These are phyloP conservation scores for Pegoplata infirma DNA, from an alignment of 2,888 invertebrate species.

Conservation along the genomic window DNA sequence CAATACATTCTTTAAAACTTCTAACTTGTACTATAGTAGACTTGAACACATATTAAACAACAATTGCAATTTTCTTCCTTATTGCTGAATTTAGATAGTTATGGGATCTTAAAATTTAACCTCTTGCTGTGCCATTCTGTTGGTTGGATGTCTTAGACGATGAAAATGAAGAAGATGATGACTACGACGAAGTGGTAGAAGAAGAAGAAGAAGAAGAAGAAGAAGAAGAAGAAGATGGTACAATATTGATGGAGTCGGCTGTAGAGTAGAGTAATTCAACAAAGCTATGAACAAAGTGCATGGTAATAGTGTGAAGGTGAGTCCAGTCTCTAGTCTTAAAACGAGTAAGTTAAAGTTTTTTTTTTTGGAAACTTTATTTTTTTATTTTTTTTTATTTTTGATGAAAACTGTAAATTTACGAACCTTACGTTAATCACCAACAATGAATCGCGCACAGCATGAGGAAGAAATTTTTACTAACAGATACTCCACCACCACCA, in stretches of 20 bases:
- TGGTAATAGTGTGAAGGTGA: conserved; percentile 73
- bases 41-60: conserved; percentile 64
- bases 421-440: conserved; percentile 76
- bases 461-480: conserved; percentile 63
- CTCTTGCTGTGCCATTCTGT: conserved; percentile 63
- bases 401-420: conserved; percentile 77
- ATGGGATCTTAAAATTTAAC: conserved; percentile 63
- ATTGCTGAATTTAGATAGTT: conserved; percentile 75
- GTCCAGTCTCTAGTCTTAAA: conserved; percentile 72
- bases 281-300: conserved; percentile 71
- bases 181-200: conserved; percentile 62
- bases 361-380: no score
- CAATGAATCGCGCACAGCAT: conserved; percentile 76
- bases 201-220: not conserved
- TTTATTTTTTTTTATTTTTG: conserved; percentile 69
- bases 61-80: conserved; percentile 76
- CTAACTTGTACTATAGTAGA: conserved; percentile 42
- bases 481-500: conserved; percentile 43
- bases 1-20: not conserved
- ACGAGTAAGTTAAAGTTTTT: conserved; percentile 43
- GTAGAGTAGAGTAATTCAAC: conserved; percentile 67
- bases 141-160: no score
- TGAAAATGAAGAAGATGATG: no score
- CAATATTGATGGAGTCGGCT: conserved; percentile 64
- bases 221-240: conserved; percentile 47